Evolutionary conservation across 2,113 vertebrate species (phyloP).

Genomic region (Amphiprion ocellaris): DNA sequence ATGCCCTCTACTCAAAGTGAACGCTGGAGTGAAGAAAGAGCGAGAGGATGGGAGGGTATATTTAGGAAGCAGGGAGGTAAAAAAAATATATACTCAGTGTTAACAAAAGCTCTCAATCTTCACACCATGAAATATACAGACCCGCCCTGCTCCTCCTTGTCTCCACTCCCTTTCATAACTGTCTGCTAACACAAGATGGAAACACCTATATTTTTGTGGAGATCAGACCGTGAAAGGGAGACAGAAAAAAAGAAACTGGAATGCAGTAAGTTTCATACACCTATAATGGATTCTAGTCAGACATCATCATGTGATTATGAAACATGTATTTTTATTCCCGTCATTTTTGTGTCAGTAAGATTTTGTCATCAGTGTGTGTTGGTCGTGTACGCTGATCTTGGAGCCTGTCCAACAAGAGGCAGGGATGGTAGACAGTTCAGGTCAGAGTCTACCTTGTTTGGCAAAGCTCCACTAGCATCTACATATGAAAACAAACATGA

Average conservation of each 20-base stretch:
- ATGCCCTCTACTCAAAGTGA: conserved; percentile 12
- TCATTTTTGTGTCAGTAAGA: conserved; percentile 9
- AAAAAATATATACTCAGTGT: conserved; percentile 71
- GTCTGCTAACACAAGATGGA: conserved; percentile 53
- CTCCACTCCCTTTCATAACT: conserved; percentile 46
- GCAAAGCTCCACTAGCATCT: conserved; percentile 59
- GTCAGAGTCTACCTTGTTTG: conserved; percentile 66
- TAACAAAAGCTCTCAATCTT: conserved; percentile 69
- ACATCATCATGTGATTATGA: conserved; percentile 8
- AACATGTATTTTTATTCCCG: conserved; percentile 14
- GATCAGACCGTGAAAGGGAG: not conserved
- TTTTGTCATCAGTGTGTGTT: not conserved
- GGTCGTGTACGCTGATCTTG: not conserved
- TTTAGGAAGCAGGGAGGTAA: conserved; percentile 47
- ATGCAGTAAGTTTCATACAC: conserved; percentile 19
- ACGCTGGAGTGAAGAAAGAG: conserved; percentile 39
- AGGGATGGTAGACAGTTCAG: conserved; percentile 57
- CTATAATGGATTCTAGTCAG: conserved; percentile 27
- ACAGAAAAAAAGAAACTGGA: conserved; percentile 1
- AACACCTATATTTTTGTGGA: conserved; percentile 14
- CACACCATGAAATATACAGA: conserved; percentile 56
- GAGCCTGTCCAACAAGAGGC: conserved; percentile 16
- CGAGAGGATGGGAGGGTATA: conserved; percentile 46
- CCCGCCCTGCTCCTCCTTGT: conserved; percentile 61
- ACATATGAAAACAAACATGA: conserved; percentile 75